Conservation (phyloP, 2,888 invertebrate genomes). For the Habroteleia sp. region DNA sequence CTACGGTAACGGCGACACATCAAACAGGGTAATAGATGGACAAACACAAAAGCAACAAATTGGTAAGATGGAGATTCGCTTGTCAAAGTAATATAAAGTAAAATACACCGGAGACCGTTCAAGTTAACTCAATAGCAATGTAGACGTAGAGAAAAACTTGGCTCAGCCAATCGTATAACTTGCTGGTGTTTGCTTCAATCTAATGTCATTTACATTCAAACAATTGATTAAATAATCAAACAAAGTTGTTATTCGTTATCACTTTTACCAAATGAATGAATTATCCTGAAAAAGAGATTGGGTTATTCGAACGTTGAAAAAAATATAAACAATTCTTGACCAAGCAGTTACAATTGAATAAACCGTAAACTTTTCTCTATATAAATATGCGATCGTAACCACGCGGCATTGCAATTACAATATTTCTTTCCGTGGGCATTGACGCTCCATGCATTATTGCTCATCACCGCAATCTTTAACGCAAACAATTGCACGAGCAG, state of each 20-base stretch:
- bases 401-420: constrained; percentile 4
- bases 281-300: constrained; percentile 55
- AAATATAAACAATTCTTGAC: constrained; percentile 14
- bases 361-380: constrained; percentile 56
- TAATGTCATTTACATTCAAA: constrained; percentile 15
- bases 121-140: constrained; percentile 51
- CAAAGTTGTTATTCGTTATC: background rate
- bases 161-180: constrained; percentile 59
- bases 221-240: background rate
- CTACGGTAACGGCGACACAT: constrained; percentile 78
- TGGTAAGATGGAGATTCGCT: constrained; percentile 64
- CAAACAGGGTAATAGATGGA: constrained; percentile 73
- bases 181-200: constrained; percentile 18
- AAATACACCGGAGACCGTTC: constrained; percentile 46
- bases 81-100: constrained; percentile 56
- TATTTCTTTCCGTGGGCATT: constrained; percentile 2
- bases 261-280: constrained; percentile 13
- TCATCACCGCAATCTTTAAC: constrained; percentile 23
- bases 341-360: constrained; percentile 53
- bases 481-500: constrained; percentile 4
- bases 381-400: constrained; percentile 27
- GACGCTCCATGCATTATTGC: constrained; percentile 2
- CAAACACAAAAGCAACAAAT: constrained; percentile 80
- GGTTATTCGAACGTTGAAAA: constrained; percentile 19
- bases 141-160: constrained; percentile 59